Percentiles rank a stretch among this genome's conserved stretches.
Conservation (phyloP, 2,888 invertebrate genomes). For the Pediacus dermestoides region DNA sequence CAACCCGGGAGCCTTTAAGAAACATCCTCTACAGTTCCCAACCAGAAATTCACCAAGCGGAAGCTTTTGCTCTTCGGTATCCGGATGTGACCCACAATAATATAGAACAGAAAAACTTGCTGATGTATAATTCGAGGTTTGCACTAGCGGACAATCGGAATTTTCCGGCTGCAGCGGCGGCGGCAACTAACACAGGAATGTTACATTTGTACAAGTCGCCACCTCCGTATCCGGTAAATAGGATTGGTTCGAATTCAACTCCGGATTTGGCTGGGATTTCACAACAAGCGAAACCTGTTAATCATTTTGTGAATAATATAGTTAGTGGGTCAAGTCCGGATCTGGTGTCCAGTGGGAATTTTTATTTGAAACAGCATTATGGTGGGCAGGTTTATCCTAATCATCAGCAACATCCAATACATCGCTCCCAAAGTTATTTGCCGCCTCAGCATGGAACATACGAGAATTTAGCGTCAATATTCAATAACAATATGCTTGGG, state of each 20-base stretch:
- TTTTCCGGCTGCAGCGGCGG: slow-evolving; percentile 8
- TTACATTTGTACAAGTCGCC: slow-evolving; percentile 77
- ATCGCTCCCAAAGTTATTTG: slow-evolving; percentile 47
- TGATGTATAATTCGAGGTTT: too few species aligned
- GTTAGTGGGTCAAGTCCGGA: slow-evolving; percentile 77
- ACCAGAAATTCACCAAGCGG: slow-evolving; percentile 66
- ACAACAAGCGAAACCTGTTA: slow-evolving; percentile 49
- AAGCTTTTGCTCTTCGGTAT: slow-evolving; percentile 52
- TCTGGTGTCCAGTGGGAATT: slow-evolving; percentile 68
- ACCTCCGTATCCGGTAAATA: slow-evolving; percentile 76
- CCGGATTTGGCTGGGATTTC: slow-evolving; percentile 77
- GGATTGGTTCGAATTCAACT: slow-evolving; percentile 77
- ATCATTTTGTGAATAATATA: slow-evolving; percentile 48
- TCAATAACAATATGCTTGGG: slow-evolving; percentile 51
- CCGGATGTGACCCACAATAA: slow-evolving; percentile 64
- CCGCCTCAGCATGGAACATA: slow-evolving; percentile 63
- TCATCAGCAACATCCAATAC: slow-evolving; percentile 41
- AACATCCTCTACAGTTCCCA: slow-evolving; percentile 63
- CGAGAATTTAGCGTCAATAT: slow-evolving; percentile 64
- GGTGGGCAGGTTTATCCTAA: slow-evolving; percentile 37
- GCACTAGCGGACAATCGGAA: slow-evolving; percentile 18
- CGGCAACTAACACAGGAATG: slow-evolving; percentile 52
- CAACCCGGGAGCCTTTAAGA: slow-evolving; percentile 30
- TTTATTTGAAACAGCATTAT: slow-evolving; percentile 51
- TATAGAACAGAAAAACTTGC: slow-evolving; percentile 41